Base-by-base conservation (phyloP, 53 echinoderm and acorn worm genomes). In the Hippasteria phrygiana region DNA sequence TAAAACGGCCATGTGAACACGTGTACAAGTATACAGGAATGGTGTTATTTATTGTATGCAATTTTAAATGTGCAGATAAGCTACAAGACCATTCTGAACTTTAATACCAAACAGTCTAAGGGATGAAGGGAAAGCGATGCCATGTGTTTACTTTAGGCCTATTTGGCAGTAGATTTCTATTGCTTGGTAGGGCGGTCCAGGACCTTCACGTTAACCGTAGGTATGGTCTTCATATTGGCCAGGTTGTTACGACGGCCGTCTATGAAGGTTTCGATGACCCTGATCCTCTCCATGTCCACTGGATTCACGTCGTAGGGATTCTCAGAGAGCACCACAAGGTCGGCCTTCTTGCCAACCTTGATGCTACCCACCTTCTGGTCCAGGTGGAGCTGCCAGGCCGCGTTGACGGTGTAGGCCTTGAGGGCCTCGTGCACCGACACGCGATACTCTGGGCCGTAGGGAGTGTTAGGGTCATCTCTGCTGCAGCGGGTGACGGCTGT, bases 261-360 rank as follows among this genome's bases (percentile, higher is more conserved):
- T 1, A 92, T 34, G 86, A 62, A 92, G 12, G 92, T 89, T 26
- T 92, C 92, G 47, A 92, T 31, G 28, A 88, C 82, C 7, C 72
- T 17, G 40, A 92, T 81, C 14, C 59, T 55, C 47, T 88, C 92
- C 77, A 92, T 14, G 40, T 89, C 77, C 53, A 89, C 54, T 0
- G 89, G 89, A 28, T 77, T 86, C 77, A 89, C 71, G 40, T 88
- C 10, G 73, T 87, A 87, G 9, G 91, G 91, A 48, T 91, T 91
- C 63, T 82, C 78, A 20, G 90, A 90, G 36, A 90, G 62, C 55
- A 87, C 75, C 59, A 87, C 88, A 13, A 87, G 45, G 85, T 85
- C 85, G 0, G 85, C 83, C 50, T 83, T 83, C 66, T 83, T 83
- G 83, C 83, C 83, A 0, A 18, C 87, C 32, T 43, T 55, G 73